phyloP scores from a whole-genome alignment of 2,113 vertebrate species.

The Falco punctatus region DNA sequence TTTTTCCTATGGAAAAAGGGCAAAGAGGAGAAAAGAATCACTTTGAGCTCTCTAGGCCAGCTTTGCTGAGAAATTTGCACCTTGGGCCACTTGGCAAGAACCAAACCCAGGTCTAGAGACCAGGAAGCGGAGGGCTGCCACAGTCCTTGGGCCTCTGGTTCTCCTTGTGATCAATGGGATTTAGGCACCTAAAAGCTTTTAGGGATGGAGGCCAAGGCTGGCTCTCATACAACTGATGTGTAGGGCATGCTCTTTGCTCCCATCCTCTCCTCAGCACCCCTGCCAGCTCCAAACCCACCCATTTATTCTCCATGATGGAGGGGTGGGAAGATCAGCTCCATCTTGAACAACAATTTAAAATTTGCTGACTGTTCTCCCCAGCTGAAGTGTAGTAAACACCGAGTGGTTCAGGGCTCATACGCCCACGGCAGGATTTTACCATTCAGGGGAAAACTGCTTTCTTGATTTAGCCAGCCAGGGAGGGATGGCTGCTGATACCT shows the following conservation, averaged over 20 bases:
- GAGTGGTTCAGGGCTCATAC: background rate
- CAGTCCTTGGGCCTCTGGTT: background rate
- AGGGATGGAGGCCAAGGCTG: background rate
- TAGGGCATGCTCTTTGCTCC: background rate
- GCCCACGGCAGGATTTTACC: background rate
- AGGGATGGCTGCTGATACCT: fast-evolving
- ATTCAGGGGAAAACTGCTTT: background rate
- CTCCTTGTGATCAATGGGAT: background rate
- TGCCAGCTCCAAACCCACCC: background rate
- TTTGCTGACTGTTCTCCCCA: fast-evolving
- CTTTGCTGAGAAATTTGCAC: background rate
- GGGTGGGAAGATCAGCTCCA: background rate
- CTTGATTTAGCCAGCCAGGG: background rate
- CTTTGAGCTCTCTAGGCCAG: background rate
- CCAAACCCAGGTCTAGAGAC: background rate
- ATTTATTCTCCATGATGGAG: fast-evolving
- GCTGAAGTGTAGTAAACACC: fast-evolving
- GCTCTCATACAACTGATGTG: background rate
- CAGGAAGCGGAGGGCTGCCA: background rate
- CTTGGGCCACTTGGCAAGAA: background rate
- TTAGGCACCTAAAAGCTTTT: background rate
- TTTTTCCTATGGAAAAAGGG: background rate
- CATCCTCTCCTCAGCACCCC: background rate
- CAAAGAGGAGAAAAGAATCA: fast-evolving
- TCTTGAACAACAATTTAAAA: background rate